Conservation (phyloP, 2,888 invertebrate genomes). For the Gymnoscelis rufifasciata region DNA sequence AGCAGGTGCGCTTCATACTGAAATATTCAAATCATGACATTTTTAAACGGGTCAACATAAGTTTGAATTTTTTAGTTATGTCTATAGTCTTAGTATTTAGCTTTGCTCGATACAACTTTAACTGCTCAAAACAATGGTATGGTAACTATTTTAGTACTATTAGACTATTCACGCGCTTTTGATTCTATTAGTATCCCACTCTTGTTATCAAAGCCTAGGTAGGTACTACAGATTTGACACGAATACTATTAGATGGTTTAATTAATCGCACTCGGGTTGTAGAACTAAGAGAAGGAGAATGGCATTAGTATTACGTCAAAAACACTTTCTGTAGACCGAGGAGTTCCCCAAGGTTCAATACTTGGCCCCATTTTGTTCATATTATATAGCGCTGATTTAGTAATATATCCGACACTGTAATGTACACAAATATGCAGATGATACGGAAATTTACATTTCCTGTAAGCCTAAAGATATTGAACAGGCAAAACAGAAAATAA, state of each 20-base stretch:
- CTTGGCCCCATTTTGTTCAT: neutral
- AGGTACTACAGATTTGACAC: neutral
- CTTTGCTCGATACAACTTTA: neutral
- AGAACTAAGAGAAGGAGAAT: neutral
- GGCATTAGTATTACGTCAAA: neutral
- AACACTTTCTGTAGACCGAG: neutral
- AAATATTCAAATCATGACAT: neutral
- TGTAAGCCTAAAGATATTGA: too few species aligned
- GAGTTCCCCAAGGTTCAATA: conserved; percentile 3
- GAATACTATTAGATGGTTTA: neutral
- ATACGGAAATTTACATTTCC: too few species aligned
- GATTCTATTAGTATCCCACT: conserved; percentile 1
- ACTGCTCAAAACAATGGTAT: conserved; percentile 18
- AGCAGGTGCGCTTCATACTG: conserved; percentile 48
- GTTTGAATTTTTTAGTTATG: too few species aligned
- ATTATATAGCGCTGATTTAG: neutral
- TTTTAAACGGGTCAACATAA: neutral
- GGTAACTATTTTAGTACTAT: conserved; percentile 16
- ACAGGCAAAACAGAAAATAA: too few species aligned
- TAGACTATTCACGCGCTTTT: conserved; percentile 20
- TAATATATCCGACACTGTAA: neutral
- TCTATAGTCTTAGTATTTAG: too few species aligned
- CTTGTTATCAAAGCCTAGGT: neutral
- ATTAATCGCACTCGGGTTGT: neutral
- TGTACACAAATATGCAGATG: neutral